Conservation (phyloP, 2,888 invertebrate genomes). For the Prosopocoilus inquinatus region DNA sequence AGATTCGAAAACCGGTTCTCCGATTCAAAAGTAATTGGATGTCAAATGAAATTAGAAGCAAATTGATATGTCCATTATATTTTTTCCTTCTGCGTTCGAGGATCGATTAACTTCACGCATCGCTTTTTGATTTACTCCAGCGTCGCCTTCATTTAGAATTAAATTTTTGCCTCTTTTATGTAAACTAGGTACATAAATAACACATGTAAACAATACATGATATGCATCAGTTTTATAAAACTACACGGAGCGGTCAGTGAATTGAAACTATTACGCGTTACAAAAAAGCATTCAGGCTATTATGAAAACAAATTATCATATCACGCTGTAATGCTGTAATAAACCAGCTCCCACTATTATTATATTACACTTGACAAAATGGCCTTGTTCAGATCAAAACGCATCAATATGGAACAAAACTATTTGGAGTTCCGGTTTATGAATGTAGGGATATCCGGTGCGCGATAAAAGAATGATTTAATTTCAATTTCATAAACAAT, state of each 20-base stretch:
- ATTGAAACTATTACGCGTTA: constrained; percentile 24
- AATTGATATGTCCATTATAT: no score
- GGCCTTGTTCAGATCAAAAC: constrained; percentile 42
- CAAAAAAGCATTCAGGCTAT: constrained; percentile 20
- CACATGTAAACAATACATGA: no score
- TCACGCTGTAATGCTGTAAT: constrained; percentile 40
- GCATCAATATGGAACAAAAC: constrained; percentile 45
- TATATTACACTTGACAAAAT: constrained; percentile 43
- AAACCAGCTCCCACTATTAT: constrained; percentile 38
- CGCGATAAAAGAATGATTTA: constrained; percentile 44
- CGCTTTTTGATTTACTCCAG: no score
- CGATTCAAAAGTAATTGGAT: no score
- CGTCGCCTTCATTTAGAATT: no score
- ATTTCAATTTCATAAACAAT: constrained; percentile 44
- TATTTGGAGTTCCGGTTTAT: constrained; percentile 42
- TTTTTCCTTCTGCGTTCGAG: no score
- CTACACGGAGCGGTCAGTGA: constrained; percentile 18
- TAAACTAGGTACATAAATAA: no score
- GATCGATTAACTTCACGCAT: no score
- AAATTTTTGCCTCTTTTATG: no score
- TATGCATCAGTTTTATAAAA: no score
- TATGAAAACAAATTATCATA: constrained; percentile 45
- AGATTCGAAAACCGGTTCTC: no score
- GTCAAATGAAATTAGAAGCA: no score
- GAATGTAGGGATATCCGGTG: constrained; percentile 45